Evolutionary conservation across 35 echinoderm and acorn worm genomes (phyloP).

Genomic region (Apostichopus parvimensis): DNA sequence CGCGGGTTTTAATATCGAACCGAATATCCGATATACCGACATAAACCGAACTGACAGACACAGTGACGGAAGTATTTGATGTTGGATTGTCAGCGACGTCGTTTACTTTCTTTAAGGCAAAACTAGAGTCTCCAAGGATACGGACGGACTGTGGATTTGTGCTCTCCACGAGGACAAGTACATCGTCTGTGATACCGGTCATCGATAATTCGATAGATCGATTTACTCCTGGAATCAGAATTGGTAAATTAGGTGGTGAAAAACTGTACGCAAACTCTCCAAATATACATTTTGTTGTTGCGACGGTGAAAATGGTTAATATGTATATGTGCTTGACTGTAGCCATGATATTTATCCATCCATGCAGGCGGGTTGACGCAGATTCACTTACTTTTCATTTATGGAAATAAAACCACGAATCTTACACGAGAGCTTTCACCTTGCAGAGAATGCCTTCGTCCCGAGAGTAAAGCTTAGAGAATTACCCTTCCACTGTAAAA

Average conservation of each 20-base stretch:
- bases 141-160: conserved; percentile 11
- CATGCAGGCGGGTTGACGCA: no score
- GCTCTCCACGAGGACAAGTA: conserved; percentile 13
- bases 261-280: conserved; percentile 24
- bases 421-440: no score
- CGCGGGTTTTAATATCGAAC: conserved; percentile 12
- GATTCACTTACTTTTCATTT: no score
- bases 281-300: not conserved
- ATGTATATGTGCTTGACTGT: not conserved
- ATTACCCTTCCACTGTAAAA: no score
- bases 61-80: not conserved
- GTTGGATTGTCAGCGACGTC: not conserved
- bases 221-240: conserved; percentile 8
- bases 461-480: no score
- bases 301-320: not conserved
- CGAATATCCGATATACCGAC: not conserved
- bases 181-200: not conserved
- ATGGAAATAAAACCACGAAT: no score
- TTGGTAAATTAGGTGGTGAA: not conserved
- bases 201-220: not conserved
- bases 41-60: not conserved
- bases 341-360: not conserved
- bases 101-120: not conserved
- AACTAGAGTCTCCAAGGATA: not conserved
- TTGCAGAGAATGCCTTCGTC: no score